Base-by-base conservation (phyloP, 2,113 vertebrate genomes). In the Megatriorchis doriae region DNA sequence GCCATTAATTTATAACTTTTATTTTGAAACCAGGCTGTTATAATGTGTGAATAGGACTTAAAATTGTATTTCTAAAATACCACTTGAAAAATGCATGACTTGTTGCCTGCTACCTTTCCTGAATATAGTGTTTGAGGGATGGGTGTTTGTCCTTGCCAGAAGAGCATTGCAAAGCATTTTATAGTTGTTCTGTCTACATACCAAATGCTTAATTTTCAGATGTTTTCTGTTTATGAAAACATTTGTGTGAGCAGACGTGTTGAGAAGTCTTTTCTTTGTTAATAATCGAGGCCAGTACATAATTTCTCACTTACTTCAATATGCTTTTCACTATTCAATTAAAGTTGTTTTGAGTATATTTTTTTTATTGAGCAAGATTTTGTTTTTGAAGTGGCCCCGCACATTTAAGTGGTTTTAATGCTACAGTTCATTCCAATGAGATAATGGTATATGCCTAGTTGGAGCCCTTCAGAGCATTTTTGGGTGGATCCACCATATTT, bases 271-370 rank as follows among this genome's bases (percentile, higher is more conserved):
- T 95, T 79, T 89, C 77, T 96, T 92, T 94, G 73, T 89, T 93
- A 91, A 78, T 87, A 92, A 79, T 72, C 85, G 53, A 82, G 89
- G 36, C 66, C 56, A 87, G 43, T 89, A 81, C 10, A 10, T 96
- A 87, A 92, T 88, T 97, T 94, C 94, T 96, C 89, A 87, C 91
- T 96, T 82, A 78, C 53, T 95, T 93, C 94, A 95, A 75, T 93
- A 68, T 97, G 95, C 92, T 96, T 96, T 97, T 94, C 93, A 91
- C 96, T 97, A 86, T 94, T 92, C 48, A 94, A 75, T 95, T 96
- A 89, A 81, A 91, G 82, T 79, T 95, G 83, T 91, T 97, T 82
- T 75, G 74, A 85, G 66, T 88, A 40, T 26, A 43, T 26, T 72
- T 81, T 86, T 56, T 74, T 90, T 55, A 55, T 96, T 96, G 90